These are phyloP conservation scores for Ctenosaura bakeri DNA, from an alignment of 2,797 vertebrate genomes.

Conservation along the genomic window DNA sequence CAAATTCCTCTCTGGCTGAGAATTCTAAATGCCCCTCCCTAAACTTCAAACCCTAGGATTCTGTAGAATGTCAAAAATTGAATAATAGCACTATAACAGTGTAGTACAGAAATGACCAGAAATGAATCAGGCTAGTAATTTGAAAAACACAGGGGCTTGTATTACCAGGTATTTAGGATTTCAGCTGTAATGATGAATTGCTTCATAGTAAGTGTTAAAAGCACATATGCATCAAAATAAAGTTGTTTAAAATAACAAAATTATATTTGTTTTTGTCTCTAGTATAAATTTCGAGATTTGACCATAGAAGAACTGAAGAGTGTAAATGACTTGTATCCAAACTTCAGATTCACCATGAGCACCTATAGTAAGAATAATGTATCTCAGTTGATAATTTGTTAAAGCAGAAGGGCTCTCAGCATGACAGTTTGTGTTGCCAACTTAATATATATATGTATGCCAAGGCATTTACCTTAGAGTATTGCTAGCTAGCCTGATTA, in stretches of 20 bases:
- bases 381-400: not conserved
- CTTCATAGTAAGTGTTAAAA: not conserved
- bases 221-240: not conserved
- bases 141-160: not conserved
- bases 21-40: too few relatives aligned
- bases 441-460: too few relatives aligned
- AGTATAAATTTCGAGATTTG: slow-evolving; percentile 97
- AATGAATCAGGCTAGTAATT: not conserved
- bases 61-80: too few relatives aligned
- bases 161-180: not conserved
- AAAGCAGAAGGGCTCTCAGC: too few relatives aligned
- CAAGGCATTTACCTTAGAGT: too few relatives aligned
- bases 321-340: slow-evolving; percentile 83
- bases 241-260: not conserved
- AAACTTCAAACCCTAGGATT: too few relatives aligned
- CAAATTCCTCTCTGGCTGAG: too few relatives aligned
- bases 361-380: slow-evolving; percentile 89
- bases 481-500: too few relatives aligned
- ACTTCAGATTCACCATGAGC: slow-evolving; percentile 83
- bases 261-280: slow-evolving; percentile 48
- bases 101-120: not conserved
- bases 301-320: slow-evolving; percentile 92
- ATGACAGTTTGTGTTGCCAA: too few relatives aligned
- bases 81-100: too few relatives aligned
- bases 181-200: not conserved